Evolutionary conservation across 2,888 invertebrate genomes (phyloP), one percentile per base, ranked within the genome.

Genomic region (Synanthedon tipuliformis): DNA sequence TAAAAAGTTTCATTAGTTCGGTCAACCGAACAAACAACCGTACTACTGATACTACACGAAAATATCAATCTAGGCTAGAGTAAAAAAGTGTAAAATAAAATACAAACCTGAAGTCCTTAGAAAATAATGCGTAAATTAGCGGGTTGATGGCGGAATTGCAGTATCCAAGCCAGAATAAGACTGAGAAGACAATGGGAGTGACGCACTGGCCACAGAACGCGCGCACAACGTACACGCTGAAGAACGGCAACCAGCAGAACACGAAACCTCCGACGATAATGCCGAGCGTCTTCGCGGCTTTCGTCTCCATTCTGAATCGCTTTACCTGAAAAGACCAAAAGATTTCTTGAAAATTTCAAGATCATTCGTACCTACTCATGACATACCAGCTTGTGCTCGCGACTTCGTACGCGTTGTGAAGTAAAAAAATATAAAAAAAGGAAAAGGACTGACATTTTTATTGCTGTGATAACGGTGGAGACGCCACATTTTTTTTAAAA

Each of bases 251-350:
- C 98, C 98, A 99, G 80, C 98, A 99, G 69, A 95, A 91, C 54
- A 98, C 96, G 84, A 99, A 99, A 50, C 97, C 95, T 1, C 98
- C 98, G 3, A 99, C 98, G 59, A 99, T 98, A 60, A 99, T 97
- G 56, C 96, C 98, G 52, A 98, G 88, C 0, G 98, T 98, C 80
- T 98, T 98, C 2, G 98, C 97, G 0, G 98, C 98, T 84, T 98
- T 98, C 0, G 97, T 97, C 78, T 98, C 98, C 93, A 96, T 96
- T 4, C 95, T 91, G 76, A 96, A 96, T 51, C 96, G 91, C 75
- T 95, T 95, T 58, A 96, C 95, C 89, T 95, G 93, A 0, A 68
- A 67, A 45, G 13, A 13, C 13, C n/a, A 15, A 15, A 8, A 0
- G 45, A 13, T 45, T 45, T 10, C 7, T 12, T 45, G 7, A 45